Evolutionary conservation across 1,140 invertebrate species (phyloP), one percentile per base, ranked within the genome.

Genomic region (Procambarus clarkii): DNA sequence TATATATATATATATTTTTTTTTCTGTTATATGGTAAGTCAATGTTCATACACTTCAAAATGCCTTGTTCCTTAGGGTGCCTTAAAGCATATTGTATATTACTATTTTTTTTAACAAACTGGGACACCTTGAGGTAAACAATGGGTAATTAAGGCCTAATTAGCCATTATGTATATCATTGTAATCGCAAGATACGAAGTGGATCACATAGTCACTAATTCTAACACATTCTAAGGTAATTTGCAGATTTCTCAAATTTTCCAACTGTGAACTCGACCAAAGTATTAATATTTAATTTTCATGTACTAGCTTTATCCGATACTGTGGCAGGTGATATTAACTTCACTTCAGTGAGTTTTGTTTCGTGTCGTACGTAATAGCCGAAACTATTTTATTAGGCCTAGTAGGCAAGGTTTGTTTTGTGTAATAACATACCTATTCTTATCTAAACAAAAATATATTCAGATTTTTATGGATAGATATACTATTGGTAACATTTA

Each of bases 1-100:
- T 84, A 77, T 83, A 78, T 77, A 69, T 87, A 87, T 87, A 86
- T 85, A 85, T 74, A 46, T 76, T 77, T 85, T 77, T 91, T 84
- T 91, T 91, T 85, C 88, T 91, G 64, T 91, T 91, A 91, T 64
- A 85, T 78, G 76, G 81, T 91, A 91, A 85, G 88, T 91, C 88
- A 85, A 85, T 91, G 88, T 91, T 91, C 82, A 91, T 91, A 91
- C 81, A 91, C 88, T 85, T 91, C 81, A 85, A 78, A 85, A 91
- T 91, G 88, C 88, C 88, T 91, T 91, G 88, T 91, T 91, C 88
- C 88, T 91, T 91, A 91, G 88, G 88, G 88, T 91, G 88, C 88
- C 88, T 91, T 91, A 91, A 91, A 91, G 82, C 88, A 91, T 91
- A 91, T 91, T 91, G 88, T 91, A 91, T 91, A 91, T 91, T 91